Conservation (phyloP, 1,140 invertebrate species). For the Stegodyphus mimosarum region DNA sequence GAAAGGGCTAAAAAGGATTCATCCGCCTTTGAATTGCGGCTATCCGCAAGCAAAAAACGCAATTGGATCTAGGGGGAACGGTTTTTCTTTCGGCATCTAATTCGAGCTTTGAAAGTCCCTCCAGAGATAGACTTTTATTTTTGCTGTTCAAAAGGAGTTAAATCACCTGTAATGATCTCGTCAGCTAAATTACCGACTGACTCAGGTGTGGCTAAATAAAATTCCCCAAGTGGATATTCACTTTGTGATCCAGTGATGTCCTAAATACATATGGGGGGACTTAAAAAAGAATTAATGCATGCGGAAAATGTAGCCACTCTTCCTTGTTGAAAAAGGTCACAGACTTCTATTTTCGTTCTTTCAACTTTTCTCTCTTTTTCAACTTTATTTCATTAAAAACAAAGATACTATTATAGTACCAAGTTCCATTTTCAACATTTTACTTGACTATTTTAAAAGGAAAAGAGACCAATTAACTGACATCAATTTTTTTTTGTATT, state of each 20-base stretch:
- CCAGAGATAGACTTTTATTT: slow-evolving; percentile 25
- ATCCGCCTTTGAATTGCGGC: slow-evolving; percentile 45
- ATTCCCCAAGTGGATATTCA: slow-evolving; percentile 35
- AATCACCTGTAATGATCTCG: slow-evolving; percentile 55
- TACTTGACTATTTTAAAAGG: too few species aligned
- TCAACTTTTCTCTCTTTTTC: neutral
- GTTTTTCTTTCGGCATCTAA: slow-evolving; percentile 31
- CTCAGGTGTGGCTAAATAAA: slow-evolving; percentile 57
- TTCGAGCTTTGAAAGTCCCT: slow-evolving; percentile 14
- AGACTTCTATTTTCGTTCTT: too few species aligned
- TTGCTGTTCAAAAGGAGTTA: slow-evolving; percentile 44
- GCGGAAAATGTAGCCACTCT: too few species aligned
- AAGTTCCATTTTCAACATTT: too few species aligned
- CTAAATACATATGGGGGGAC: neutral
- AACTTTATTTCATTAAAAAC: too few species aligned
- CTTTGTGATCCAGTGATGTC: neutral
- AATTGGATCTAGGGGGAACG: slow-evolving; percentile 42
- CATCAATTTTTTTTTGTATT: too few species aligned
- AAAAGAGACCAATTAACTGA: too few species aligned
- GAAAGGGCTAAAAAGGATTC: slow-evolving; percentile 44
- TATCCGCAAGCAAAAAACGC: slow-evolving; percentile 15
- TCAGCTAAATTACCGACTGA: slow-evolving; percentile 50
- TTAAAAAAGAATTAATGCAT: neutral
- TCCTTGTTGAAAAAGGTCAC: too few species aligned
- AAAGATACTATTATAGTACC: too few species aligned